phyloP scores from a whole-genome alignment of 2,113 vertebrate genomes.

The Tragulus kanchil region DNA sequence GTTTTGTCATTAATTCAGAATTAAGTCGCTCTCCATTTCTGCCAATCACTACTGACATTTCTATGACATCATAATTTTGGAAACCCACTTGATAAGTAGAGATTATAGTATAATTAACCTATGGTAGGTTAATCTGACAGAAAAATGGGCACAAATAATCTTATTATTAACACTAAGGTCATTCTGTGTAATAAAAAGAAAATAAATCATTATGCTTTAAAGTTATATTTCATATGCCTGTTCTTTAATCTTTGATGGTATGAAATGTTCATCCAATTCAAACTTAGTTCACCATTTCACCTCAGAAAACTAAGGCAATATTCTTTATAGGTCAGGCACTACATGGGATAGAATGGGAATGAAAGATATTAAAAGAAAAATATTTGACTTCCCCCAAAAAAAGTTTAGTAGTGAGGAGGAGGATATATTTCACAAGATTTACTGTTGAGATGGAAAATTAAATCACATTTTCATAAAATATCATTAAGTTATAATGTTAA shows the following conservation, averaged over 20 bases:
- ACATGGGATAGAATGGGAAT: neutral
- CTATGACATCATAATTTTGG: neutral
- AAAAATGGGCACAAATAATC: neutral
- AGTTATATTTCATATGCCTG: neutral
- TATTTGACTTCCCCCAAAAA: conserved; percentile 27
- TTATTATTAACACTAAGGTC: neutral
- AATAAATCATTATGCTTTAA: neutral
- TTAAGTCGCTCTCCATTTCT: neutral
- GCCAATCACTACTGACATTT: neutral
- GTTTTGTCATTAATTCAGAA: neutral
- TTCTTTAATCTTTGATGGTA: neutral
- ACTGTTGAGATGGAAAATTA: neutral
- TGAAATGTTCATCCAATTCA: conserved; percentile 2
- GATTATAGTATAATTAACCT: neutral
- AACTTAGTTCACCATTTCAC: neutral
- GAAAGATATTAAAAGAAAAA: neutral
- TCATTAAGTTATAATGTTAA: conserved; percentile 10
- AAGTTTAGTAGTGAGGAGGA: neutral
- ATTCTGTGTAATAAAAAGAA: neutral
- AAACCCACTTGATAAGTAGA: neutral
- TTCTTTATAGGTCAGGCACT: neutral
- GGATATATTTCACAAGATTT: neutral
- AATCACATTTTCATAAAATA: conserved; percentile 19
- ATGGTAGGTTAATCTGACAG: neutral
- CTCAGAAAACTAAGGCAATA: neutral